Evolutionary conservation across 2,888 invertebrate species (phyloP), one percentile per base, ranked within the genome.

Genomic region (Aphodius granarius): DNA sequence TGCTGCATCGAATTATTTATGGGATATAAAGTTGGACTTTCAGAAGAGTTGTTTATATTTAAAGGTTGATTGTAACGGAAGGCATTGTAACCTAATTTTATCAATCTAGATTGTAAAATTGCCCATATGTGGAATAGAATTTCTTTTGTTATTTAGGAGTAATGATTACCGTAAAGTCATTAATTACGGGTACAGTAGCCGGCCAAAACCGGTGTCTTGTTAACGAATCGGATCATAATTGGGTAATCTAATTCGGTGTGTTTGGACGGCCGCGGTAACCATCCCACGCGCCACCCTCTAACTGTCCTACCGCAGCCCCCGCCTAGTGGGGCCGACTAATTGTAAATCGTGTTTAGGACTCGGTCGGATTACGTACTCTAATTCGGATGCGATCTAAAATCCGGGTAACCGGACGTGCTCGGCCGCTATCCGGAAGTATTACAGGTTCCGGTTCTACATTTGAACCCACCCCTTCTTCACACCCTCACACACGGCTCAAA

Each of bases 181-280:
- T 13, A 22, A 22, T 20, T 5, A 15, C 20, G n/a, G 21, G 0
- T 18, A 68, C 20, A 16, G 20, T 22, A 19, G 43, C 43, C 2
- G 43, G 43, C 13, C 74, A 74, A 74, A 74, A 74, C 74, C 71
- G 23, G 70, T 71, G 71, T 74, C 74, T 74, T 70, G 71, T 74
- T 74, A 74, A 74, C 71, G 74, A 74, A 74, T 74, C 74, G 68
- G 71, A 71, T 74, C 71, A 74, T 74, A 74, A 74, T 74, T 74
- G 71, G 74, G 74, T 71, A 71, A 74, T 74, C 70, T 71, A 64
- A 74, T 74, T 74, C 71, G 64, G 71, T 22, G 74, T 70, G 70
- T 63, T 70, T 70, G 74, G 43, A 43, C 43, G 43, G 43, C 13
- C 43, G 43, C 43, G 43, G 43, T 43, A 43, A 43, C 43, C 43